Conservation (phyloP, 2,888 invertebrate species). For the Mantis religiosa region DNA sequence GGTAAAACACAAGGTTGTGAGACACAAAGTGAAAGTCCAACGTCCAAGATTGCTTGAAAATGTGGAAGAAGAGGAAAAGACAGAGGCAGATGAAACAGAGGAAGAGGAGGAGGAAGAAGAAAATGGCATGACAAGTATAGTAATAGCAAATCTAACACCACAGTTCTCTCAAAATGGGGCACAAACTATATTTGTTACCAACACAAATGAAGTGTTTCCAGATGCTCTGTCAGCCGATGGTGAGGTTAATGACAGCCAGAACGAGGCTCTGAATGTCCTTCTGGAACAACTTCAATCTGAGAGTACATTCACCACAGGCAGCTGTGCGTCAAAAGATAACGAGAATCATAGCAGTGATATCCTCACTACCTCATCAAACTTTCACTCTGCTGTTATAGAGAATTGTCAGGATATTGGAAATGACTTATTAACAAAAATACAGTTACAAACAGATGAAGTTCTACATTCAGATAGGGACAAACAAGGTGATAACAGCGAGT, state of each 20-base stretch:
- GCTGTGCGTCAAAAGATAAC: not conserved
- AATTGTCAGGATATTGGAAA: not conserved
- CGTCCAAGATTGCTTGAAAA: not conserved
- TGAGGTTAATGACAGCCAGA: not conserved
- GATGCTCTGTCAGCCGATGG: not conserved
- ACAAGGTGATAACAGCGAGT: not conserved
- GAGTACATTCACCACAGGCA: not conserved
- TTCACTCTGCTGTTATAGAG: not conserved
- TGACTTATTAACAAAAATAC: not conserved
- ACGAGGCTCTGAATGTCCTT: not conserved
- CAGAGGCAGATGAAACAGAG: not conserved
- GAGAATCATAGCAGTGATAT: not conserved
- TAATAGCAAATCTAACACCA: not conserved
- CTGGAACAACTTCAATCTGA: not conserved
- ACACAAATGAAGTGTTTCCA: not conserved
- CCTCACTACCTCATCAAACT: not conserved
- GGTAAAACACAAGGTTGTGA: slow-evolving; percentile 17
- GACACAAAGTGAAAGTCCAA: not conserved
- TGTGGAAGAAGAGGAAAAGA: not conserved
- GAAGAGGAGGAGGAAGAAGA: not conserved
- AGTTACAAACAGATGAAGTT: not conserved
- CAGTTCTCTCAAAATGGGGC: not conserved
- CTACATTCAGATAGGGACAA: not conserved
- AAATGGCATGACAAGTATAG: not conserved
- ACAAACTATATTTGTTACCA: slow-evolving; percentile 6